phyloP scores from a whole-genome alignment of 2,797 vertebrate species.

The Limosa lapponica region DNA sequence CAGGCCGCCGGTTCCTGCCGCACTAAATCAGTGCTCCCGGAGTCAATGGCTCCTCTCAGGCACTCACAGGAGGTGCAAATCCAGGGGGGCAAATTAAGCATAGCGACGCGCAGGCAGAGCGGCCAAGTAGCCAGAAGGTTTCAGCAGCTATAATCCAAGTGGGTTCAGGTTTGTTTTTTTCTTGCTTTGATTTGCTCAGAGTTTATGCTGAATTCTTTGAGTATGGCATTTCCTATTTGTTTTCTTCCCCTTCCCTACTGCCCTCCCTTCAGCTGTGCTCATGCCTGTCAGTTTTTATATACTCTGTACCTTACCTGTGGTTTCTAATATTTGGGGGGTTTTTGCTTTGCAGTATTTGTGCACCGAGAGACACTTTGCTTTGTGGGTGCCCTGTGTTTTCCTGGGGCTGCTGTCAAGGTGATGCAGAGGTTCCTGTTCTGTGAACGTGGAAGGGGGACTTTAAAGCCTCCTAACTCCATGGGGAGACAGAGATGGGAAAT shows the following conservation, averaged over 20 bases:
- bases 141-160: constrained; percentile 35
- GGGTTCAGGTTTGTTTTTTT: constrained; percentile 19
- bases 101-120: not conserved
- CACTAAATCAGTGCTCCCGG: constrained; percentile 63
- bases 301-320: not conserved
- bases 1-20: constrained; percentile 62
- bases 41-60: constrained; percentile 65
- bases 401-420: not conserved
- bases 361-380: not conserved
- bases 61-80: constrained; percentile 68
- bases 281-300: not conserved
- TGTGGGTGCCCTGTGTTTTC: not conserved
- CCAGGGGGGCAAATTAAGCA: constrained; percentile 60
- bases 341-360: not conserved
- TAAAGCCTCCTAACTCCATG: not conserved
- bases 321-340: not conserved
- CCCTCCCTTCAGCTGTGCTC: not conserved
- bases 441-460: not conserved
- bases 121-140: not conserved
- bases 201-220: constrained; percentile 26
- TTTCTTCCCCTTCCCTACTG: constrained; percentile 24
- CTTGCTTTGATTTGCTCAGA: constrained; percentile 22
- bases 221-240: constrained; percentile 52
- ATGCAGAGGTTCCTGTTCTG: not conserved
- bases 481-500: not conserved